Evolutionary conservation across 2,113 vertebrate genomes (phyloP), one percentile per base, ranked within the genome.

Genomic region (Pyrgilauda ruficollis): DNA sequence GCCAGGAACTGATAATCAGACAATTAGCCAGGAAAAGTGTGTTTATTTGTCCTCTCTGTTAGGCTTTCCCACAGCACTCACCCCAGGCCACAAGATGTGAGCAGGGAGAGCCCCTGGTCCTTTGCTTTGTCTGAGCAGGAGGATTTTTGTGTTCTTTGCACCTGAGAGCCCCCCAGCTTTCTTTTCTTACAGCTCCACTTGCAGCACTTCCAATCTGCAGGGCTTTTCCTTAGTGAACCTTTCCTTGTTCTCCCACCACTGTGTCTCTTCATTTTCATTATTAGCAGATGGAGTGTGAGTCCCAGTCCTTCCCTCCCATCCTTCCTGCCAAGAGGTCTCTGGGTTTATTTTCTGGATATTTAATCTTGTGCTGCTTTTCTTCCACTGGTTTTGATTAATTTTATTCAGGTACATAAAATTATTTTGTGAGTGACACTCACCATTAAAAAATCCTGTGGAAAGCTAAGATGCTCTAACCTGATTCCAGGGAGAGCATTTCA

Each of bases 311-410:
- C 46, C 70, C 39, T 87, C 66, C 58, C 58, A n/a, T 39, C 66
- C 58, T 61, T 73, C 30, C 74, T 95, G 89, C 89, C 93, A 95
- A 76, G 84, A 89, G 70, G 47, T 79, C 89, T 89, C 89, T 22
- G 49, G 44, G 58, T 53, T 18, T 76, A 59, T 96, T 96, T 95
- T 90, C 73, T 82, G 87, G 93, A 22, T 89, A 22, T 77, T 92
- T 87, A 73, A 93, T 83, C 81, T 93, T 66, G 46, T 0, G 0
- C 91, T 80, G 37, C 84, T 93, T 91, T 89, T 87, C 89, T 91
- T 61, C 74, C 77, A 58, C 26, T 13, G 46, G n/a, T 41, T 90
- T 53, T 77, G 87, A 93, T 96, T 80, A 66, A 91, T 91, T 95
- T 91, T 66, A 59, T 80, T 78, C 55, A 15, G 53, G 43, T 63